These are phyloP conservation scores for Blastobasis adustella DNA, from an alignment of 2,888 invertebrate species.

Conservation along the genomic window DNA sequence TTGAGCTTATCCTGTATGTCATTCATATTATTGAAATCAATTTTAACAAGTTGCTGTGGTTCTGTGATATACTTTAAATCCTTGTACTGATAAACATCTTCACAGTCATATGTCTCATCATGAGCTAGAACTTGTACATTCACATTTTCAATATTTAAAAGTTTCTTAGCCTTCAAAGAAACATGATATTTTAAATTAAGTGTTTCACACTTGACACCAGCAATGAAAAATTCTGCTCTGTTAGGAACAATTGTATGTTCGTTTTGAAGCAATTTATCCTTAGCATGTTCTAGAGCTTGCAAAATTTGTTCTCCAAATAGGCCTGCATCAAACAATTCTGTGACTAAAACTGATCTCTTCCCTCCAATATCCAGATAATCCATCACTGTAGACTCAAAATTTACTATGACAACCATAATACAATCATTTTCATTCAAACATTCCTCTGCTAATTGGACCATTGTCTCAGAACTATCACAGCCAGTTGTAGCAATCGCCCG, in stretches of 20 bases:
- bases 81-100: slow-evolving; percentile 74
- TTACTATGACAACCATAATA: slow-evolving; percentile 64
- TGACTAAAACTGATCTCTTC: slow-evolving; percentile 78
- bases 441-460: slow-evolving; percentile 74
- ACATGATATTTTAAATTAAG: slow-evolving; percentile 66
- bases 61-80: slow-evolving; percentile 76
- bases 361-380: slow-evolving; percentile 66
- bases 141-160: slow-evolving; percentile 36
- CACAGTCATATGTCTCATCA: slow-evolving; percentile 80
- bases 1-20: slow-evolving; percentile 57
- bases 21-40: slow-evolving; percentile 77
- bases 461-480: slow-evolving; percentile 79
- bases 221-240: slow-evolving; percentile 77
- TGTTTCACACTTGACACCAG: slow-evolving; percentile 74
- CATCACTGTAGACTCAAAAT: slow-evolving; percentile 76
- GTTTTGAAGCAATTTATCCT: slow-evolving; percentile 72
- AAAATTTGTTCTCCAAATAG: slow-evolving; percentile 85
- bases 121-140: slow-evolving; percentile 37
- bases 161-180: slow-evolving; percentile 27
- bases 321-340: slow-evolving; percentile 87
- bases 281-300: slow-evolving; percentile 80
- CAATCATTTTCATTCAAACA: slow-evolving; percentile 68
- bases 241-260: slow-evolving; percentile 75
- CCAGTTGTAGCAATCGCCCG: slow-evolving; percentile 75
- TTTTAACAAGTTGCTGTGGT: slow-evolving; percentile 65